These are phyloP conservation scores for Sebastes elongatus DNA, from an alignment of 2,797 vertebrate species.

Conservation along the genomic window DNA sequence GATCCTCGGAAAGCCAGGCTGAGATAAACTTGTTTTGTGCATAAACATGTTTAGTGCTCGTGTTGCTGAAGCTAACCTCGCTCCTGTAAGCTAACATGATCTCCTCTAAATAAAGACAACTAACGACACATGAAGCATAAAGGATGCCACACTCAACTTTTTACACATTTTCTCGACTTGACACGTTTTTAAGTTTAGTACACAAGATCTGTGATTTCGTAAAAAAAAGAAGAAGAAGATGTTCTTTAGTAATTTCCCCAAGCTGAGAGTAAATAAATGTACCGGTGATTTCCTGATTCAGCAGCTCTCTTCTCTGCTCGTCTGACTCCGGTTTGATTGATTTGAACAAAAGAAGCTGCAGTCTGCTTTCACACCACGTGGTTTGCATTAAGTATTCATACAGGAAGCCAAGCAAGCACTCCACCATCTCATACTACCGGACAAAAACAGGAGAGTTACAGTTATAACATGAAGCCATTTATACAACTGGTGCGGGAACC, in stretches of 20 bases:
- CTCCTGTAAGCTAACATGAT: slow-evolving; percentile 62
- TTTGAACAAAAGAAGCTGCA: slow-evolving; percentile 95
- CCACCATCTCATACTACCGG: slow-evolving; percentile 1
- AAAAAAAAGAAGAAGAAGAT: neutral
- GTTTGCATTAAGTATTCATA: slow-evolving; percentile 71
- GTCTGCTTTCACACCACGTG: slow-evolving; percentile 91
- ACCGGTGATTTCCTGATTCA: slow-evolving; percentile 82
- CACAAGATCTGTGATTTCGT: neutral
- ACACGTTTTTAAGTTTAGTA: neutral
- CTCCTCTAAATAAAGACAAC: slow-evolving; percentile 59
- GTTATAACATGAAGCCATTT: neutral
- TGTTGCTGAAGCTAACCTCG: slow-evolving; percentile 40
- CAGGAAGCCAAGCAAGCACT: slow-evolving; percentile 51
- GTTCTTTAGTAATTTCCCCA: neutral
- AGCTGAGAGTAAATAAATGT: slow-evolving; percentile 46
- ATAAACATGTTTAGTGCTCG: too few relatives aligned
- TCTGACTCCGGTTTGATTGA: slow-evolving; percentile 87
- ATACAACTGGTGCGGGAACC: too few relatives aligned
- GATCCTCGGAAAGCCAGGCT: neutral
- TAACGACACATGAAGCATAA: slow-evolving; percentile 38
- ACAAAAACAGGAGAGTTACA: neutral
- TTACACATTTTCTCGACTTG: neutral
- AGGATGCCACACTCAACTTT: slow-evolving; percentile 67
- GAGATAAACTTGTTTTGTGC: neutral
- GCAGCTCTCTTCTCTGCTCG: slow-evolving; percentile 80